Percentiles rank a stretch among this genome's conserved stretches.
Evolutionary conservation across 2,888 invertebrate species (phyloP).

Genomic region (Lepidochrysops patricia): DNA sequence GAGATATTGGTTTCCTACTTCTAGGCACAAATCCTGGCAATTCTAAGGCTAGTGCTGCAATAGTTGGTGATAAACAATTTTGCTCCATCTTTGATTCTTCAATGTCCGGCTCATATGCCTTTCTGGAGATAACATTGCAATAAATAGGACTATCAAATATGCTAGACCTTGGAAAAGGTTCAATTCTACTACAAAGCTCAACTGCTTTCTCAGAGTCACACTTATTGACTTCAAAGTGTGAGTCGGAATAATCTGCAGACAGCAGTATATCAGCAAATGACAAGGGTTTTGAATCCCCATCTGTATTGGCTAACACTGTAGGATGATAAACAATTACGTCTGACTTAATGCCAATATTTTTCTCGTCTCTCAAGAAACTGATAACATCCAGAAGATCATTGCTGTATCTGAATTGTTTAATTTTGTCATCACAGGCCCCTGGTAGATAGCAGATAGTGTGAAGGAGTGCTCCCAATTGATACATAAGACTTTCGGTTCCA

Average conservation of each 20-base stretch:
- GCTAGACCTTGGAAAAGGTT: conserved; percentile 47
- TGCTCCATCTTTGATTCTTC: conserved; percentile 30
- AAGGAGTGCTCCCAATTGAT: conserved; percentile 49
- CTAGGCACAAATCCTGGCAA: conserved; percentile 65
- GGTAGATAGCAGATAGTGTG: conserved; percentile 37
- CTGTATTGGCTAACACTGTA: conserved; percentile 59
- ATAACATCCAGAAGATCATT: conserved; percentile 55
- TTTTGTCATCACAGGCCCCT: conserved; percentile 30
- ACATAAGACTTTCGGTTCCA: conserved; percentile 32
- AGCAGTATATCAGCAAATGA: conserved; percentile 43
- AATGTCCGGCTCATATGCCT: conserved; percentile 28
- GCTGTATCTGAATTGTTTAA: conserved; percentile 45
- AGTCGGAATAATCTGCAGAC: conserved; percentile 30
- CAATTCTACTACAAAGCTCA: conserved; percentile 41
- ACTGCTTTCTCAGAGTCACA: conserved; percentile 65
- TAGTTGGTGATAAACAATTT: conserved; percentile 53
- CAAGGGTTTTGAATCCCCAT: conserved; percentile 34
- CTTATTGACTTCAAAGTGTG: conserved; percentile 45
- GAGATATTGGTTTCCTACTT: conserved; percentile 45
- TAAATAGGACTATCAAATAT: conserved; percentile 51
- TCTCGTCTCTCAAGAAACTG: conserved; percentile 48
- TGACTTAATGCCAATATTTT: conserved; percentile 42
- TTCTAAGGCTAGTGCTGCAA: conserved; percentile 63
- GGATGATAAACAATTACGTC: conserved; percentile 64
- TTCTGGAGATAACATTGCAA: conserved; percentile 46